Base-by-base conservation (phyloP, 1,140 invertebrate genomes). In the Sarcophaga peregrina region DNA sequence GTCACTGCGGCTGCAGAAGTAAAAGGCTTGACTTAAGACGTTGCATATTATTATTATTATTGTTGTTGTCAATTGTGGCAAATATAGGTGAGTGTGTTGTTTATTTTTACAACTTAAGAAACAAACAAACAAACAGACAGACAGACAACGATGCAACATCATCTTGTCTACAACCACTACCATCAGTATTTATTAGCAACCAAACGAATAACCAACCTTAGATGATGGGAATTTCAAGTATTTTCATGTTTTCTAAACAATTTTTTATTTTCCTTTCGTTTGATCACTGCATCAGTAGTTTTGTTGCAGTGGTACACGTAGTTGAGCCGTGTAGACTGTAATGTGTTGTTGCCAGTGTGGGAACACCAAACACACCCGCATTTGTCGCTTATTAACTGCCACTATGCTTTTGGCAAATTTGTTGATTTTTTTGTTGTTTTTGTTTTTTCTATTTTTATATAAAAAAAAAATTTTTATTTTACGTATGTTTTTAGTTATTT, bases 11-110 rank as follows among this genome's bases (percentile, higher is more conserved):
- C 68, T 45, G 78, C 83, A 17, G 50, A 78, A 78, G 75, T 78
- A 78, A 78, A 50, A 78, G 75, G 75, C 75, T 78, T 76, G 74
- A 50, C 74, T 47, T 76, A n/a, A 47, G 74, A 76, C 46, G 80
- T 62, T 81, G 80, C 54, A 62, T n/a, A 58, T 81, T 81, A 48
- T 81, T 80, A 47, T 80, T 52, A 10, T 10, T 78, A 47, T 17
- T 81, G 62, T 54, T 81, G 54, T 81, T 62, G 80, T 72, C 52
- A 72, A 46, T 68, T 81, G 80, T 81, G 52, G 80, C 80, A 81
- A 81, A 81, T 81, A 72, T 81, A 81, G 80, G 80, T 81, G 80
- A 81, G 80, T 81, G 80, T 81, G 80, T 81, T 72, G 25, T 81
- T 72, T 68, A 48, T 58, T 54, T 81, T 46, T 58, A 52, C 75